Evolutionary conservation across 2,797 vertebrate genomes (phyloP).

Genomic region (Sardinella longiceps): DNA sequence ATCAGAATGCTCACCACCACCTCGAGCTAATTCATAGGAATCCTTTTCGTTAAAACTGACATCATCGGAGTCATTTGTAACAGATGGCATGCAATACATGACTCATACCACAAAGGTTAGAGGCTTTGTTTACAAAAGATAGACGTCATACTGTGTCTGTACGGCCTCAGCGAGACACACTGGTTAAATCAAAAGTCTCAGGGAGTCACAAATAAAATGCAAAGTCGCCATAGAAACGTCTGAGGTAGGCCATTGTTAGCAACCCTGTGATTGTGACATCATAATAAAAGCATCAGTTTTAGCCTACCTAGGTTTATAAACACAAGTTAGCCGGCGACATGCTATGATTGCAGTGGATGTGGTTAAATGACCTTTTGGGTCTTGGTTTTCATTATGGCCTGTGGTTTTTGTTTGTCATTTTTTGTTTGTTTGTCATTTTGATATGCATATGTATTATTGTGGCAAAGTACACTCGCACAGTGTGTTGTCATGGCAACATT

Average conservation of each 20-base stretch:
- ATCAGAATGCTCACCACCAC: not conserved
- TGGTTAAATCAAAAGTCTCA: too few species aligned
- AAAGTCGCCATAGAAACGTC: not conserved
- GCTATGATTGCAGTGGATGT: not conserved
- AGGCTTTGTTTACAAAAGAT: not conserved
- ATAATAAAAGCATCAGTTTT: too few species aligned
- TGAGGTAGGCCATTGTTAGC: not conserved
- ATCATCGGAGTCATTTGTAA: too few species aligned
- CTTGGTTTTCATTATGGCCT: not conserved
- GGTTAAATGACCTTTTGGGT: not conserved
- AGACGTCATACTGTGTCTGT: not conserved
- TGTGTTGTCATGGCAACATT: constrained; percentile 74
- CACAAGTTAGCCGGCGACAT: not conserved
- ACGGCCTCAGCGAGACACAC: not conserved
- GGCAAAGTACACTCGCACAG: constrained; percentile 51
- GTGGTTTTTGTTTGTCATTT: not conserved
- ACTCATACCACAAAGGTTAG: not conserved
- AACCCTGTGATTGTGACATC: not conserved
- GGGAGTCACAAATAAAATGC: too few species aligned
- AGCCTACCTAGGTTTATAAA: too few species aligned
- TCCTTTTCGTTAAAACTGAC: too few species aligned
- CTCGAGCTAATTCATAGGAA: too few species aligned
- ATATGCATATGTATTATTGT: not conserved
- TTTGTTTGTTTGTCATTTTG: not conserved
- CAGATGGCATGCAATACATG: too few species aligned